Conservation (phyloP, 2,888 invertebrate genomes). For the Andricus curvator region DNA sequence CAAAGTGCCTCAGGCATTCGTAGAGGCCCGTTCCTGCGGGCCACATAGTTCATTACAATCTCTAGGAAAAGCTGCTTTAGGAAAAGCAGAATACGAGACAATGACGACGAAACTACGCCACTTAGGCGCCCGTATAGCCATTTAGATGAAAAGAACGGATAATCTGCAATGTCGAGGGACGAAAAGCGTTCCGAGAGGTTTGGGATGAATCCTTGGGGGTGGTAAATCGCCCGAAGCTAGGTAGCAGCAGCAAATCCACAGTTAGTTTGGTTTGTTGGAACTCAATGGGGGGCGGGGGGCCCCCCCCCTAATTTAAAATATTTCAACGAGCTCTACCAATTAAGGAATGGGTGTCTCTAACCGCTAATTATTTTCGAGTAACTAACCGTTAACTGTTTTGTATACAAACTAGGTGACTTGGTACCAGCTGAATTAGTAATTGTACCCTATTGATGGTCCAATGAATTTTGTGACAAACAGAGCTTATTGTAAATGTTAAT, state of each 20-base stretch:
- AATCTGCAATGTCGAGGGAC: constrained; percentile 46
- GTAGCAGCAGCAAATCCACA: not conserved
- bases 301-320: too few relatives aligned
- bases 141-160: constrained; percentile 61
- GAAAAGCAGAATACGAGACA: constrained; percentile 46
- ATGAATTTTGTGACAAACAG: not conserved
- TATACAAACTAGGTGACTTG: not conserved
- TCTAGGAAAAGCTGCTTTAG: constrained; percentile 40
- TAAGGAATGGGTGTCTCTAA: not conserved
- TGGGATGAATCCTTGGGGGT: constrained; percentile 3
- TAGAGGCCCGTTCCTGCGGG: constrained; percentile 33
- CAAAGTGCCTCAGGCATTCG: constrained; percentile 8
- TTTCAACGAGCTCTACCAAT: not conserved
- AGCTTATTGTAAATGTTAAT: too few relatives aligned
- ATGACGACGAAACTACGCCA: constrained; percentile 54
- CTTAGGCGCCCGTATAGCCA: constrained; percentile 54
- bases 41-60: constrained; percentile 47
- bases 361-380: not conserved
- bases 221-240: not conserved
- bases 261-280: not conserved
- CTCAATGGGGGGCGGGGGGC: not conserved
- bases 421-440: not conserved
- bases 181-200: constrained; percentile 34
- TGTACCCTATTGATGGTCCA: not conserved
- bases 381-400: not conserved